Evolutionary conservation across 1,140 invertebrate genomes (phyloP).

Genomic region (Hyphantria cunea): DNA sequence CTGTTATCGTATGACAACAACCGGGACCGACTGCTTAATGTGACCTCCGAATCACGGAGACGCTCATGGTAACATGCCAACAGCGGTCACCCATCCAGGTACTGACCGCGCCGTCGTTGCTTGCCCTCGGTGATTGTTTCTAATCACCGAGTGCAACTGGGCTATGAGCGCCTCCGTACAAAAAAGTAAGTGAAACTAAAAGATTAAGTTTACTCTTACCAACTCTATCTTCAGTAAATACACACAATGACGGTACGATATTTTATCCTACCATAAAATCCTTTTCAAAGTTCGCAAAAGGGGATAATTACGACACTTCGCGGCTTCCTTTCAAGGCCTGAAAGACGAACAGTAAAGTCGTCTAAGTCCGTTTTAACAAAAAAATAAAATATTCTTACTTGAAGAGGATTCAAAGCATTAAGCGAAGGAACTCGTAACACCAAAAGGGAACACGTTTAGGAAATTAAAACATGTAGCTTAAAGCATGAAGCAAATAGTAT

Average conservation of each 20-base stretch:
- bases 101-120: no score
- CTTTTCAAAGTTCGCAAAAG: conserved; percentile 48
- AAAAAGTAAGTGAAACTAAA: no score
- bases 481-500: neutral
- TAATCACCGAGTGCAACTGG: no score
- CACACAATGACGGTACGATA: neutral
- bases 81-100: no score
- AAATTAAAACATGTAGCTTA: neutral
- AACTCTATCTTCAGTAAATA: no score
- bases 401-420: conserved; percentile 72
- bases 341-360: conserved; percentile 75
- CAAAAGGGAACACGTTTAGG: conserved; percentile 17
- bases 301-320: conserved; percentile 74
- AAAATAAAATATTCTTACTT: conserved; percentile 68
- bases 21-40: no score
- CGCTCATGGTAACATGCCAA: no score
- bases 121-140: no score
- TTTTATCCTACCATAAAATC: conserved; percentile 32
- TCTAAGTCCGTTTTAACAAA: conserved; percentile 69
- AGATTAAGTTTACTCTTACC: neutral
- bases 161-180: no score
- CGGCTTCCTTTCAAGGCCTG: conserved; percentile 67
- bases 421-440: conserved; percentile 46
- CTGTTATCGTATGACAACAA: no score
- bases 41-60: no score